Percentiles rank a stretch among this genome's conserved stretches.
These are phyloP conservation scores for Clinocottus analis DNA, from an alignment of 2,113 vertebrate genomes.

Conservation along the genomic window DNA sequence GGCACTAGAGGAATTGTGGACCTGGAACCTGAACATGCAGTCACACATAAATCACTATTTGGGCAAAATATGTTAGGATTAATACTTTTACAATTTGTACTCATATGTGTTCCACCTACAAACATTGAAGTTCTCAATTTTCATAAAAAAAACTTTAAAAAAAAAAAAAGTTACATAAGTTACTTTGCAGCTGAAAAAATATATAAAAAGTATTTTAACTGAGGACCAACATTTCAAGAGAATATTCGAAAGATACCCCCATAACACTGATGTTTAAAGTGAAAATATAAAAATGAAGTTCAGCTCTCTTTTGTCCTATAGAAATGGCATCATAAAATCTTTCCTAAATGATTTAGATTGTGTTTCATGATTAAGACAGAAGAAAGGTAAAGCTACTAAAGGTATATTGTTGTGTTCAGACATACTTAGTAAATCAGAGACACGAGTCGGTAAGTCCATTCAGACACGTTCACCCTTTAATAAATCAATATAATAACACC, in stretches of 20 bases:
- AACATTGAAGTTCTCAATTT: background rate
- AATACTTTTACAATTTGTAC: background rate
- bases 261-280: background rate
- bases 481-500: slow-evolving; percentile 51
- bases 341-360: background rate
- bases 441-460: slow-evolving; percentile 22
- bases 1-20: background rate
- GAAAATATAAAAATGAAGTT: background rate
- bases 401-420: background rate
- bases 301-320: background rate
- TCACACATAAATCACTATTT: no score
- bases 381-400: background rate
- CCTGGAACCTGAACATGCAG: background rate
- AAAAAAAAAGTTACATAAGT: no score
- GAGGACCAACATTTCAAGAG: background rate
- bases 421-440: slow-evolving; percentile 29
- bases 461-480: slow-evolving; percentile 51
- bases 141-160: no score
- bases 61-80: background rate
- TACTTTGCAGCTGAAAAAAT: background rate
- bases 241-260: background rate
- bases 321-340: background rate
- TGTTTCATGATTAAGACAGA: background rate
- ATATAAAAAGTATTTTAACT: background rate
- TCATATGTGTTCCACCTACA: no score